phyloP scores from a whole-genome alignment of 2,797 vertebrate species.

The Liasis olivaceus region DNA sequence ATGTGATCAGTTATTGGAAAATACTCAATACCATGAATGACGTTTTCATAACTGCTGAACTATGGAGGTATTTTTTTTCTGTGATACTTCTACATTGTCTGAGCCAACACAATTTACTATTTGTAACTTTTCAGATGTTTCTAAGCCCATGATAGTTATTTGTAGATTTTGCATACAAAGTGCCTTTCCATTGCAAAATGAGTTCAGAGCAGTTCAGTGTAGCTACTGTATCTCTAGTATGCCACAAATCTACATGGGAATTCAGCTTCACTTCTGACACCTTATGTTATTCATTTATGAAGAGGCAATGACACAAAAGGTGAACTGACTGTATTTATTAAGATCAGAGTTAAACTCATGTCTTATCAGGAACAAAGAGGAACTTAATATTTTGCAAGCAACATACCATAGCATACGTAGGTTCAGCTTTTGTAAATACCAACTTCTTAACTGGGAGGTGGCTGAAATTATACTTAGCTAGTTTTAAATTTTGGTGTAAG shows the following conservation, averaged over 20 bases:
- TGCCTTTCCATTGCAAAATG: neutral
- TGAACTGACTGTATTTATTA: neutral
- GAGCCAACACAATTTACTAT: too few relatives aligned
- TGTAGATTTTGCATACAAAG: neutral
- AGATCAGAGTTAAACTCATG: neutral
- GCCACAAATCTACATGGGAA: neutral
- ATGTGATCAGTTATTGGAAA: too few relatives aligned
- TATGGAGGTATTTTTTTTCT: too few relatives aligned
- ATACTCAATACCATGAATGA: too few relatives aligned
- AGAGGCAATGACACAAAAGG: neutral
- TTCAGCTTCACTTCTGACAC: neutral
- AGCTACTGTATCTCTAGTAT: neutral
- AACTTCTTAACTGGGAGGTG: neutral
- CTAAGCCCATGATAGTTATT: neutral
- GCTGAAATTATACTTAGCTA: neutral
- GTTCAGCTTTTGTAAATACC: neutral
- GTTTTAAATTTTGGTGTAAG: neutral
- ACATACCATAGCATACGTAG: neutral
- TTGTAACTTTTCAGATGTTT: neutral
- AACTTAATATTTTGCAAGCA: neutral
- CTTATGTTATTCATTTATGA: neutral
- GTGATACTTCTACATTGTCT: too few relatives aligned
- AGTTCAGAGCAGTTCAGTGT: neutral
- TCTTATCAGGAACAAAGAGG: neutral
- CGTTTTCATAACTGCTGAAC: too few relatives aligned